Conservation (phyloP, 2,888 invertebrate genomes). For the Escarpia spicata region DNA sequence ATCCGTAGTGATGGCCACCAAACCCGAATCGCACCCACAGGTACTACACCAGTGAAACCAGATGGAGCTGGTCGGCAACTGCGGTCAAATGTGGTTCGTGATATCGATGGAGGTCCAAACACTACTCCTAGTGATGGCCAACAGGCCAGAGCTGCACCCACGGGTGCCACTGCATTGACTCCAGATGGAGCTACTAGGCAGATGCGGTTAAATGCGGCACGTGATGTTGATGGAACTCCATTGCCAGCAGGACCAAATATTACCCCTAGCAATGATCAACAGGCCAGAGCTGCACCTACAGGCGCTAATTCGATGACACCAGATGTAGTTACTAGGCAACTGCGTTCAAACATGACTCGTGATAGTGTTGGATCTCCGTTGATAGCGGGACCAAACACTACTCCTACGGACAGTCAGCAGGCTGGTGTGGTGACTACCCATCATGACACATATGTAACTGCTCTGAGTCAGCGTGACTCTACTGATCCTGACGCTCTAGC, state of each 20-base stretch:
- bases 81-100: background rate
- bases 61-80: background rate
- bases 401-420: background rate
- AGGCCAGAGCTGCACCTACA: background rate
- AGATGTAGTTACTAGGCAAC: background rate
- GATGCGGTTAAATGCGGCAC: background rate
- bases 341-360: background rate
- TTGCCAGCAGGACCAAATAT: background rate
- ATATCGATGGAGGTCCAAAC: background rate
- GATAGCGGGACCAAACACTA: background rate
- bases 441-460: background rate
- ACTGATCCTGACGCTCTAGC: background rate
- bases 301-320: background rate
- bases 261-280: background rate
- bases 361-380: background rate
- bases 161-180: background rate
- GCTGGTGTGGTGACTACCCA: background rate
- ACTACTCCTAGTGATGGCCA: background rate
- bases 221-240: background rate
- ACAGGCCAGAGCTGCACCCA: background rate
- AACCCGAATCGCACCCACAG: background rate
- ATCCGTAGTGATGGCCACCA: background rate
- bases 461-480: background rate
- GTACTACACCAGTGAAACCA: background rate
- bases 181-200: background rate